These are phyloP conservation scores for Zonitis immaculata DNA, from an alignment of 2,888 invertebrate genomes.

Conservation along the genomic window DNA sequence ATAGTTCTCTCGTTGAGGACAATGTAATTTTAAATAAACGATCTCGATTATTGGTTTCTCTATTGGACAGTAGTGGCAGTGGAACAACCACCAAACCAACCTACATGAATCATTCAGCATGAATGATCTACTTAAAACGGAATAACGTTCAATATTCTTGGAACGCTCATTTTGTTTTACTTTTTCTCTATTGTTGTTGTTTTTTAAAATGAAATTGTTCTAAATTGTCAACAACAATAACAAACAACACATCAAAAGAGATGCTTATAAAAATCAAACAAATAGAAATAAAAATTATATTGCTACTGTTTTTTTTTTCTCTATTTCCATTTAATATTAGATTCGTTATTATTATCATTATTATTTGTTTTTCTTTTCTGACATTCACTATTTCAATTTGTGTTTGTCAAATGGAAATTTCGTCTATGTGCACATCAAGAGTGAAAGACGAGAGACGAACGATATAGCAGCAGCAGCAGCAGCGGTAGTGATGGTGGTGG, in stretches of 20 bases:
- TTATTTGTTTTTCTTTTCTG: background rate
- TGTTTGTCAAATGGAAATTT: constrained; percentile 1
- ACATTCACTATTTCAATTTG: background rate
- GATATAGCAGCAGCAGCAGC: no score
- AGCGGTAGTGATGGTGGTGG: no score
- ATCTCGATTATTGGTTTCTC: constrained; percentile 31
- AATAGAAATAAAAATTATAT: no score
- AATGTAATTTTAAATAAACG: constrained; percentile 32
- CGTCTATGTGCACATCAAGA: background rate
- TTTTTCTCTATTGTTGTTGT: no score
- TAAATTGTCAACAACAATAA: background rate
- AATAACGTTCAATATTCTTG: constrained; percentile 15
- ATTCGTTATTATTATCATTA: no score
- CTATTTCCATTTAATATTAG: no score
- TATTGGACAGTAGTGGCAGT: constrained; percentile 7
- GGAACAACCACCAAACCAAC: constrained; percentile 19
- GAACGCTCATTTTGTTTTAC: no score
- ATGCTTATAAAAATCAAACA: no score
- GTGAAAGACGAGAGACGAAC: background rate
- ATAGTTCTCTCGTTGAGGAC: constrained; percentile 15
- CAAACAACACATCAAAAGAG: no score
- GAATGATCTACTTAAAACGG: constrained; percentile 31
- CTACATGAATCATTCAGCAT: constrained; percentile 33
- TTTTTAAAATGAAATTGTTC: background rate
- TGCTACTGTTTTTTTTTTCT: no score